Evolutionary conservation across 2,113 vertebrate genomes (phyloP), one percentile per base, ranked within the genome.

Genomic region (Xenus cinereus): DNA sequence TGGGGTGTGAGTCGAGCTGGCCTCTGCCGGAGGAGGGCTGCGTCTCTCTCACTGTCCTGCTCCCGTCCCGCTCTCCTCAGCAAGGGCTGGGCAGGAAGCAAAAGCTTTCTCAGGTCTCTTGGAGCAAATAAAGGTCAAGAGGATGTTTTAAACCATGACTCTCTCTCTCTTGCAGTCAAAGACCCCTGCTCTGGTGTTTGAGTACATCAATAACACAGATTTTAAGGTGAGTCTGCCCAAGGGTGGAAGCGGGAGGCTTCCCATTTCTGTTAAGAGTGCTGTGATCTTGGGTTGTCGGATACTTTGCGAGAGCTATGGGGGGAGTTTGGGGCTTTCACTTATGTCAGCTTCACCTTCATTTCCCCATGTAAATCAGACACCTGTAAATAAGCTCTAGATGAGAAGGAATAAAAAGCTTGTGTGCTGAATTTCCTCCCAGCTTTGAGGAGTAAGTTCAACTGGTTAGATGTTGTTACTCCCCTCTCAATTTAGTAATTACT

Each of bases 121-220:
- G 57, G 43, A 80, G 78, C n/a, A 76, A 84, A 77, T 28, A 66
- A 89, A 83, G 57, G 62, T 81, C 76, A 87, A 79, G 32, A 54
- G 39, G 9, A 8, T 82, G 60, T 78, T 93, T 82, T 94, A 84
- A 97, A 84, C 35, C 12, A 66, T 82, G 56, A 37, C 27, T 89
- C 37, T 94, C 37, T 91, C 76, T 97, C 77, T 98, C 87, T 96
- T 98, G 64, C 99, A 99, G 99, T 99, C 99, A 97, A 99, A 99
- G 98, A 99, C 99, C 84, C 99, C 99, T 94, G 99, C 99, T 92
- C 99, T 99, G 97, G 99, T 99, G 97, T 99, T 99, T 98, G 99
- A 99, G 97, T 99, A 99, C 98, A 99, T 99, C 98, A 99, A 99
- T 98, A 99, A 99, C 98, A 99, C 99, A 98, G 99, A 99, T 98